These are phyloP conservation scores for Pachycephus smyrnensis DNA, from an alignment of 2,888 invertebrate species.

Conservation along the genomic window DNA sequence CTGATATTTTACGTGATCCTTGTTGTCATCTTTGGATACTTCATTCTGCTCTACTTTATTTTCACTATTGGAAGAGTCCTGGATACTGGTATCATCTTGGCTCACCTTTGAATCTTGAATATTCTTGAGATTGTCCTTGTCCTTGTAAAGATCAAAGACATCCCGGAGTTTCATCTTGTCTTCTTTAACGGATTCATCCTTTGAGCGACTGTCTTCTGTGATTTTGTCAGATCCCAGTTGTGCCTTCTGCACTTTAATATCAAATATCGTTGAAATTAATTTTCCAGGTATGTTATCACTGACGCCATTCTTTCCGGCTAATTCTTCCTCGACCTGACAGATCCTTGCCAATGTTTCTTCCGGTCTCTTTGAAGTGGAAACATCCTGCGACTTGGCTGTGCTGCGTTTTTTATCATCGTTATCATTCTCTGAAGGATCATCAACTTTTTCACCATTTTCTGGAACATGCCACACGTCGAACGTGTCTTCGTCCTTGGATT, in stretches of 20 bases:
- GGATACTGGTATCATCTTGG: background rate
- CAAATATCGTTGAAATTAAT: constrained; percentile 2
- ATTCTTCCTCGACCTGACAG: background rate
- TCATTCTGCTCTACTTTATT: background rate
- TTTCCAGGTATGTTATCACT: background rate
- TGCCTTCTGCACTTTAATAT: background rate
- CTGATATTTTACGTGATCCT: constrained; percentile 1
- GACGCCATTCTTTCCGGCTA: background rate
- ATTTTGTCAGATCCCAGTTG: background rate
- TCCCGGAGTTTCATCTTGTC: background rate
- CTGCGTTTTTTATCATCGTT: background rate
- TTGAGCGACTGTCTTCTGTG: background rate
- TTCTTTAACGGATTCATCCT: background rate
- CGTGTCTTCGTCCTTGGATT: background rate
- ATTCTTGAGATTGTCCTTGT: background rate
- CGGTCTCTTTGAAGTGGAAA: background rate
- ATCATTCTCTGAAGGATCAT: background rate
- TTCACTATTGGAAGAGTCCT: background rate
- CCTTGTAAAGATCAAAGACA: background rate
- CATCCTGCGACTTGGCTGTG: background rate
- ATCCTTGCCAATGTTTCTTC: background rate
- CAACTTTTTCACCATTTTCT: background rate
- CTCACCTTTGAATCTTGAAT: background rate
- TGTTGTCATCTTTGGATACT: background rate
- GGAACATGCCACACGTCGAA: background rate